Evolutionary conservation across 2,797 vertebrate genomes (phyloP).

Genomic region (Sebastes vulpes): DNA sequence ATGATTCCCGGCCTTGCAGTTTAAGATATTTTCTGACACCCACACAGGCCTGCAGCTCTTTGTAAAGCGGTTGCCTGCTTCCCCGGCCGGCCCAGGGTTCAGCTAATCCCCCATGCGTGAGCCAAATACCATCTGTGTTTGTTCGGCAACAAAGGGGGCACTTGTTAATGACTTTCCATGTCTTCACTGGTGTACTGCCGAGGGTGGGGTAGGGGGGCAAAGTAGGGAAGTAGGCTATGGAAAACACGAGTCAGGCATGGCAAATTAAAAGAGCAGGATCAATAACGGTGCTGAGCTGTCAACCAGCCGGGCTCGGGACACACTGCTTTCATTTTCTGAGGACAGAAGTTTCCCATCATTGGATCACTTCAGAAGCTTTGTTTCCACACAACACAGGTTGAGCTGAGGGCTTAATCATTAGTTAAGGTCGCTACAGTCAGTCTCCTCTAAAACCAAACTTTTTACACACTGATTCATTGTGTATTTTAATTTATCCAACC

Average conservation of each 20-base stretch:
- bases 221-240: constrained; percentile 49
- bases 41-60: constrained; percentile 63
- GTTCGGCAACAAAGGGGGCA: constrained; percentile 88
- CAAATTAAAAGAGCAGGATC: constrained; percentile 45
- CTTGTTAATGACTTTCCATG: constrained; percentile 90
- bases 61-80: constrained; percentile 69
- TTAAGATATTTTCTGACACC: constrained; percentile 58
- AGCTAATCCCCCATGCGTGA: constrained; percentile 89
- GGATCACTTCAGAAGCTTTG: constrained; percentile 16
- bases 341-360: constrained; percentile 4
- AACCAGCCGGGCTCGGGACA: neutral
- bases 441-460: neutral
- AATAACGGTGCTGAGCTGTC: constrained; percentile 25
- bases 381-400: constrained; percentile 8
- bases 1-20: neutral
- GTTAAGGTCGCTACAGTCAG: neutral
- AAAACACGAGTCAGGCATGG: constrained; percentile 62
- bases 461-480: neutral
- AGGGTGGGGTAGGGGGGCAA: constrained; percentile 24
- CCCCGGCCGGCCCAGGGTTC: constrained; percentile 78
- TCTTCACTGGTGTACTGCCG: constrained; percentile 80
- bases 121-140: constrained; percentile 90
- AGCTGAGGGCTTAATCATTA: constrained; percentile 34
- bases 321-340: constrained; percentile 10
- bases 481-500: neutral